Conservation (phyloP, 2,888 invertebrate genomes). For the Timema cristinae region DNA sequence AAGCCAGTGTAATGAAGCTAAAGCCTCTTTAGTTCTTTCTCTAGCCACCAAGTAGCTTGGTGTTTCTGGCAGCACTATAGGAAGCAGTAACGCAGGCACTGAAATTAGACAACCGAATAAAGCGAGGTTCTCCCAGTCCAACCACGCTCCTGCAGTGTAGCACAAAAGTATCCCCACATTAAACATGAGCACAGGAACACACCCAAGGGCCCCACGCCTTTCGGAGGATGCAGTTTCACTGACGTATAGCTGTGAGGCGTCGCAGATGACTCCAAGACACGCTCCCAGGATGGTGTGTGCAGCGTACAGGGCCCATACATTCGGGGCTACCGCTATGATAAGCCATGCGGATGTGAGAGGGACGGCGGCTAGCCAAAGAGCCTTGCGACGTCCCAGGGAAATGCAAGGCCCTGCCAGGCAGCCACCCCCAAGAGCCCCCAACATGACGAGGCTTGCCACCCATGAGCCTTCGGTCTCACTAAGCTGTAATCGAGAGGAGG, state of each 20-base stretch:
- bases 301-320: slow-evolving; percentile 25
- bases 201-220: slow-evolving; percentile 31
- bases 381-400: slow-evolving; percentile 27
- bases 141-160: slow-evolving; percentile 29
- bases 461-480: slow-evolving; percentile 30
- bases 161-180: slow-evolving; percentile 29
- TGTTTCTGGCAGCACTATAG: slow-evolving; percentile 28
- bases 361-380: slow-evolving; percentile 28
- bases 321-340: slow-evolving; percentile 22
- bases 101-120: slow-evolving; percentile 29
- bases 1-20: slow-evolving; percentile 25
- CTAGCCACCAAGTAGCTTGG: slow-evolving; percentile 29
- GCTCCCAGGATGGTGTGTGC: slow-evolving; percentile 28
- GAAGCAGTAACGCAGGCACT: slow-evolving; percentile 29
- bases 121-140: slow-evolving; percentile 30
- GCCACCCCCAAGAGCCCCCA: slow-evolving; percentile 31
- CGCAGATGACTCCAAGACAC: slow-evolving; percentile 27
- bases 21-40: slow-evolving; percentile 23
- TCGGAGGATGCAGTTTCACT: slow-evolving; percentile 28
- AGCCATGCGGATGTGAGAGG: slow-evolving; percentile 28
- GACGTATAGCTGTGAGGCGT: slow-evolving; percentile 30
- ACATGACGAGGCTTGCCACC: slow-evolving; percentile 30
- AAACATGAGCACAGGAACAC: slow-evolving; percentile 32
- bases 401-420: slow-evolving; percentile 29
- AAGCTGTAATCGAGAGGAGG: slow-evolving; percentile 20